A percentile compares a stretch with the other conserved stretches of the same genome.
Evolutionary conservation across 2,888 invertebrate genomes (phyloP).

Genomic region (Lacanobia oleracea): DNA sequence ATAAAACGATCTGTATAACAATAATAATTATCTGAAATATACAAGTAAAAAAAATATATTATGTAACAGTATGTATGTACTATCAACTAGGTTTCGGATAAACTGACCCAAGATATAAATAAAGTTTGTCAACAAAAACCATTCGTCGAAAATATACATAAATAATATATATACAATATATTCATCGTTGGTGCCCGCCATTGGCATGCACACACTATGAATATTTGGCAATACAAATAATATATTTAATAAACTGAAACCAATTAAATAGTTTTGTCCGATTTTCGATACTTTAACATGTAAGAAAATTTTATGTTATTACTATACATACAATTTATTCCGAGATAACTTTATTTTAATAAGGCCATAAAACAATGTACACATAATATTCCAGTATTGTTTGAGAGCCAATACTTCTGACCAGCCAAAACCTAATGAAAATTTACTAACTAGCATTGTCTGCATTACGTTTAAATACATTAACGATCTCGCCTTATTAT

Average conservation of each 20-base stretch:
- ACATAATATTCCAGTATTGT: conserved; percentile 69
- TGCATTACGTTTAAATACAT: conserved; percentile 69
- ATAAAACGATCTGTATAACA: conserved; percentile 88
- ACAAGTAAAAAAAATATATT: conserved; percentile 89
- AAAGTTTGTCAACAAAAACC: conserved; percentile 69
- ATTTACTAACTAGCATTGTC: conserved; percentile 82
- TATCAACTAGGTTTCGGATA: conserved; percentile 80
- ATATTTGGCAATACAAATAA: conserved; percentile 49
- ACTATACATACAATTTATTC: conserved; percentile 71
- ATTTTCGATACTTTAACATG: conserved; percentile 67
- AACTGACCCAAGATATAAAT: conserved; percentile 73
- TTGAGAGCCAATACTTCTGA: conserved; percentile 60
- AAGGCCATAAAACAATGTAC: conserved; percentile 84
- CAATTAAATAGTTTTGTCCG: conserved; percentile 65
- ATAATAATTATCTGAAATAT: conserved; percentile 89
- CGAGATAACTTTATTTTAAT: conserved; percentile 75
- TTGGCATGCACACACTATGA: conserved; percentile 37
- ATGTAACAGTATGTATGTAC: conserved; percentile 82
- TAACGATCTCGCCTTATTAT: conserved; percentile 70
- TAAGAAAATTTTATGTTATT: conserved; percentile 71
- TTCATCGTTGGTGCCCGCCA: conserved; percentile 43
- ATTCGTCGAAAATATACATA: conserved; percentile 62
- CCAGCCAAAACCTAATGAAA: conserved; percentile 68
- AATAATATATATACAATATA: conserved; percentile 49
- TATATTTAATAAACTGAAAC: conserved; percentile 50